Evolutionary conservation across 2,113 vertebrate genomes (phyloP), one percentile per base, ranked within the genome.

Genomic region (Dasyprocta punctata): DNA sequence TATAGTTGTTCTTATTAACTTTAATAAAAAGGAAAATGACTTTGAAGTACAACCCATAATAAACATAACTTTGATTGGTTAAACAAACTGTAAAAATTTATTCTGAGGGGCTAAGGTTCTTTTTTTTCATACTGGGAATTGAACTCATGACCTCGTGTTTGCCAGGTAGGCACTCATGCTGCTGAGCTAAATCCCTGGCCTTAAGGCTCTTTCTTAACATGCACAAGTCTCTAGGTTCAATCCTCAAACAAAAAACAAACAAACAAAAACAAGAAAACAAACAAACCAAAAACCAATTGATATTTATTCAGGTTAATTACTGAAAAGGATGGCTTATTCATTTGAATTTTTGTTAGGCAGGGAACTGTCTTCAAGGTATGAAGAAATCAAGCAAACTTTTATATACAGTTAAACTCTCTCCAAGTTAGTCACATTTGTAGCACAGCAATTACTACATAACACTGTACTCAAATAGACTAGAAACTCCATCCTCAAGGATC

Each of bases 351-450:
- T 49, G 75, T 75, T 36, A 60, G 61, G 5, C 20, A 41, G 20
- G 2, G 38, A 61, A 77, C 56, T 44, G 65, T 17, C 90, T 91
- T n/a, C 65, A 75, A 82, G 83, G n/a, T 58, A 67, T 19, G 36
- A 88, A 19, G 56, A 61, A 89, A 69, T 52, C 26, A 80, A 85
- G 49, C 83, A 84, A 89, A 81, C 36, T 75, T 49, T 90, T 92
- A 81, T 86, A 73, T 83, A 78, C 69, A 82, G 56, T 89, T 94
- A 89, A 91, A 86, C 41, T 86, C 24, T n/a, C 71, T 86, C 56
- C n/a, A 96, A 87, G 65, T n/a, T 92, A 73, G 60, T 71, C n/a
- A 60, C 30, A 73, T 83, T 17, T 56, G 54, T 17, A 47, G 60
- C 13, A 73, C 22, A 84, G 22, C 61, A 81, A 49, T 84, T 86